A percentile compares a stretch with the other conserved stretches of the same genome.
Conservation (phyloP, 2,797 vertebrate species). For the Malacoctenus gilli region DNA sequence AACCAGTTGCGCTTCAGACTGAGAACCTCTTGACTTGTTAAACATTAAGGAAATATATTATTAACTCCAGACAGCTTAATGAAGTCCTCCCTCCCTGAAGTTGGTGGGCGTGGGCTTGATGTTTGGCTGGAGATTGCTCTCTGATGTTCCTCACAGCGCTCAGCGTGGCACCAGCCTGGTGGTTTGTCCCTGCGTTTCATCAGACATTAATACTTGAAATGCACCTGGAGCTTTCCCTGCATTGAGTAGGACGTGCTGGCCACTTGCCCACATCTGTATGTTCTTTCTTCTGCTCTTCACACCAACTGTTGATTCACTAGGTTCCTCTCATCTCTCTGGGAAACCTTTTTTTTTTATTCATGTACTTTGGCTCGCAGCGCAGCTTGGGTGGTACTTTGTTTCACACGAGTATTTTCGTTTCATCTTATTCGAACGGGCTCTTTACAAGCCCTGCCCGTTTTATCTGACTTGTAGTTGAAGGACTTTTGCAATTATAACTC, state of each 20-base stretch:
- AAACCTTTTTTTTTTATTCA: slow-evolving; percentile 4
- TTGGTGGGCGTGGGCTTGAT: neutral
- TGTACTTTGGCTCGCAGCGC: neutral
- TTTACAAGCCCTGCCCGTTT: neutral
- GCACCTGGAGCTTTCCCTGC: neutral
- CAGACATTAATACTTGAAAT: slow-evolving; percentile 12
- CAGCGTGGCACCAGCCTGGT: slow-evolving; percentile 1
- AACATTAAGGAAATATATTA: neutral
- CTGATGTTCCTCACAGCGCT: neutral
- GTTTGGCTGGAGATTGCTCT: neutral
- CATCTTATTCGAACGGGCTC: neutral
- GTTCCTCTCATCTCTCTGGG: neutral
- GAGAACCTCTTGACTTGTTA: neutral
- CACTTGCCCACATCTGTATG: neutral
- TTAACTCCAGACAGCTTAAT: neutral
- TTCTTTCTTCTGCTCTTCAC: neutral
- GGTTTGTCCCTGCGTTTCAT: slow-evolving; percentile 7
- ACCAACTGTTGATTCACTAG: neutral
- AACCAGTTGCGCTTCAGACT: neutral
- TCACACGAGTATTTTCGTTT: neutral
- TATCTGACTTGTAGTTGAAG: slow-evolving; percentile 1
- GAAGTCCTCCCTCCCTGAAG: neutral
- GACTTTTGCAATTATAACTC: slow-evolving; percentile 10
- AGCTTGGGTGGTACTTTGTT: neutral
- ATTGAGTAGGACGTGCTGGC: neutral